Evolutionary conservation across 2,113 vertebrate genomes (phyloP).

Genomic region (Aepyceros melampus): DNA sequence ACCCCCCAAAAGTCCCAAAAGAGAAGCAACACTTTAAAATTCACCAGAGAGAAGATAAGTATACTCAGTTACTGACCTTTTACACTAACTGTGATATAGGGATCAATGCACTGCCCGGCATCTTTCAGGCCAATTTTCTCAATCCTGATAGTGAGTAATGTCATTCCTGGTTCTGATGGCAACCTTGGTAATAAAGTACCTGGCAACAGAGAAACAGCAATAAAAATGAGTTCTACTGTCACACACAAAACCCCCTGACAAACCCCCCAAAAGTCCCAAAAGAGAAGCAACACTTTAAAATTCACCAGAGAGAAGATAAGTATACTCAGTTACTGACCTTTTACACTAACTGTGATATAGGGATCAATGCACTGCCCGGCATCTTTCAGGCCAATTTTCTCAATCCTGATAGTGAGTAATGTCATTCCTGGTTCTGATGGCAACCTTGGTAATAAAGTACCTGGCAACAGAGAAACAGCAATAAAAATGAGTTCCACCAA

Average conservation of each 20-base stretch:
- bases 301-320: neutral
- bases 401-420: constrained; percentile 93
- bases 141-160: constrained; percentile 93
- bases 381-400: constrained; percentile 98
- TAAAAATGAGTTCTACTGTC: neutral
- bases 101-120: constrained; percentile 97
- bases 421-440: constrained; percentile 98
- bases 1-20: neutral
- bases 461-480: constrained; percentile 77
- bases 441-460: constrained; percentile 94
- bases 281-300: neutral
- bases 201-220: constrained; percentile 72
- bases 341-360: constrained; percentile 96
- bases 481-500: neutral
- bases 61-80: constrained; percentile 86
- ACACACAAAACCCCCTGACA: rapidly evolving
- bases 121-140: constrained; percentile 99
- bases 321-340: constrained; percentile 84
- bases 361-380: constrained; percentile 98
- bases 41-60: neutral
- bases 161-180: constrained; percentile 97
- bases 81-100: constrained; percentile 96
- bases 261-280: neutral
- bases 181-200: constrained; percentile 95
- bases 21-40: neutral